A percentile compares a stretch with the other conserved stretches of the same genome.
Conservation (phyloP, 2,888 invertebrate genomes). For the Abrostola tripartita region DNA sequence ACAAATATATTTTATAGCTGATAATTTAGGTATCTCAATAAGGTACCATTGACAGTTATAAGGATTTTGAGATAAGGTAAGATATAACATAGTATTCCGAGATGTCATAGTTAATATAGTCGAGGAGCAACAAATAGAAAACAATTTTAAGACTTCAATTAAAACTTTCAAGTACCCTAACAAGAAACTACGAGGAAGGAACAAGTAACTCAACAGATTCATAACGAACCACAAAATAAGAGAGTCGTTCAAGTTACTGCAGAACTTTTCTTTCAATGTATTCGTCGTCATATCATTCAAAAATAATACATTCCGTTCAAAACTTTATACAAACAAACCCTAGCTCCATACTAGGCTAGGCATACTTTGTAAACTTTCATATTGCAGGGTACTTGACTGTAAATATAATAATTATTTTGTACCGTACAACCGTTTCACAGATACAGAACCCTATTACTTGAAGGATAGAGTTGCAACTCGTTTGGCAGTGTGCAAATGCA, state of each 20-base stretch:
- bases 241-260: background rate
- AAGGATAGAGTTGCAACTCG: conserved; percentile 18
- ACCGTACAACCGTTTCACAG: background rate
- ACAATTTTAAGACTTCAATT: too few species aligned
- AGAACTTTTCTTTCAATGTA: background rate
- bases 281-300: conserved; percentile 23
- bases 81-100: too few species aligned
- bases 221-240: background rate
- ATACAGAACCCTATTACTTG: background rate
- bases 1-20: too few species aligned
- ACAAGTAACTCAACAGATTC: background rate
- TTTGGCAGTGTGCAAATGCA: conserved; percentile 22
- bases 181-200: too few species aligned
- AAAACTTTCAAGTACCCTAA: too few species aligned
- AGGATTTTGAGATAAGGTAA: too few species aligned
- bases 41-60: too few species aligned
- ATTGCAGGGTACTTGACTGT: conserved; percentile 48
- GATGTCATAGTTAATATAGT: too few species aligned
- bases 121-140: too few species aligned
- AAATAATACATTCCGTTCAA: conserved; percentile 15
- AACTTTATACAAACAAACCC: conserved; percentile 35
- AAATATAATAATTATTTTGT: conserved; percentile 53
- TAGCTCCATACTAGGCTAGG: conserved; percentile 12
- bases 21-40: too few species aligned
- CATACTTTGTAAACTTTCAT: conserved; percentile 34